Evolutionary conservation across 2,888 invertebrate genomes (phyloP), one percentile per base, ranked within the genome.

Genomic region (Sicus ferrugineus): DNA sequence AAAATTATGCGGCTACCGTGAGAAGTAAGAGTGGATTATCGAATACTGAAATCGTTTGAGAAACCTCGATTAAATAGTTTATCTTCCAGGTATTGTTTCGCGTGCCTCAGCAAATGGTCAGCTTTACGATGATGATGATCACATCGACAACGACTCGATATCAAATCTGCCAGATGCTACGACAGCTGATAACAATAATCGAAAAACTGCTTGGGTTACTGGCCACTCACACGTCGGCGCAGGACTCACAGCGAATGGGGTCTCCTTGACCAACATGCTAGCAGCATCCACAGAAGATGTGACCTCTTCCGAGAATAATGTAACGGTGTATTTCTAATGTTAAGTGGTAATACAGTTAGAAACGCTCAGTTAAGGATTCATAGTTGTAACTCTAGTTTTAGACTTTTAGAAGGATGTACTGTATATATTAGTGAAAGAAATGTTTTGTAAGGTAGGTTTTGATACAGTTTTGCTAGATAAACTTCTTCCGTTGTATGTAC

Each of bases 291-390:
- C 81, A 5, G 84, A 84, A 69, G 79, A 82, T 66, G 81, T 85
- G 79, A 84, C 84, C 61, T 85, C 88, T 48, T 85, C 86, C n/a
- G 88, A 88, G 77, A 88, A 88, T 81, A 89, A 89, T 82, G 82
- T 89, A 76, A 89, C 88, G 58, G 88, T 89, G 70, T 89, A 89
- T 81, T 89, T 89, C 82, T 89, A 84, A 83, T 54, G n/a, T n/a
- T n/a, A n/a, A n/a, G n/a, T n/a, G n/a, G n/a, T n/a, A n/a, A n/a
- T n/a, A n/a, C n/a, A n/a, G n/a, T n/a, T n/a, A n/a, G n/a, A n/a
- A n/a, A n/a, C n/a, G n/a, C n/a, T n/a, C n/a, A n/a, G n/a, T n/a
- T n/a, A n/a, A n/a, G n/a, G n/a, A n/a, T n/a, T n/a, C n/a, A n/a
- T 31, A 31, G 7, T 16, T 52, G 52, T 34, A 48, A 26, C 6